Percentiles rank a stretch among this genome's conserved stretches.
These are phyloP conservation scores for Trichonephila inaurata DNA, from an alignment of 1,140 invertebrate genomes.

Conservation along the genomic window DNA sequence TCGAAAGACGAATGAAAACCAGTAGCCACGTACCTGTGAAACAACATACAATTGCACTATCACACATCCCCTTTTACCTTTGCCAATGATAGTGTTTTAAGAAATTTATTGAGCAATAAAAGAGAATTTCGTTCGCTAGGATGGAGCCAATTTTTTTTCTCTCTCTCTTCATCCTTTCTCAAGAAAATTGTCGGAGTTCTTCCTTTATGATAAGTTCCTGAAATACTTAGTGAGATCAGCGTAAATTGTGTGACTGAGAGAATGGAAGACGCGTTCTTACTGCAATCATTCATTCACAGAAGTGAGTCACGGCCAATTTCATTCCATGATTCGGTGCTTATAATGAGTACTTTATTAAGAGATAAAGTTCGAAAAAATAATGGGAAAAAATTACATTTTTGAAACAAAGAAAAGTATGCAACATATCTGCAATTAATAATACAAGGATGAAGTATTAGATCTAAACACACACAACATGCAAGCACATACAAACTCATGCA, in stretches of 20 bases:
- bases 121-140: background rate
- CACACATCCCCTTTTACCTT: slow-evolving; percentile 4
- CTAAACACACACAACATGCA: too few species aligned
- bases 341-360: too few species aligned
- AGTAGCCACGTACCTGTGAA: slow-evolving; percentile 47
- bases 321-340: background rate
- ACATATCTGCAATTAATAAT: too few species aligned
- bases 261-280: background rate
- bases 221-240: background rate
- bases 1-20: background rate
- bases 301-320: background rate
- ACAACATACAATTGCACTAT: slow-evolving; percentile 31
- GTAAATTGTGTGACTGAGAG: background rate
- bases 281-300: background rate
- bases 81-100: slow-evolving; percentile 52
- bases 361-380: too few species aligned
- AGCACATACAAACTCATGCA: too few species aligned
- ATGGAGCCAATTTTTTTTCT: background rate
- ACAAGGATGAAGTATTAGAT: too few species aligned
- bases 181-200: background rate
- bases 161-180: background rate
- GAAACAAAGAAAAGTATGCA: too few species aligned
- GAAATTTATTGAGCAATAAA: slow-evolving; percentile 65
- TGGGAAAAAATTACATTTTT: too few species aligned
- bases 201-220: background rate